Evolutionary conservation across 2,888 invertebrate species (phyloP).

Genomic region (Mesopsocus fuscifrons): DNA sequence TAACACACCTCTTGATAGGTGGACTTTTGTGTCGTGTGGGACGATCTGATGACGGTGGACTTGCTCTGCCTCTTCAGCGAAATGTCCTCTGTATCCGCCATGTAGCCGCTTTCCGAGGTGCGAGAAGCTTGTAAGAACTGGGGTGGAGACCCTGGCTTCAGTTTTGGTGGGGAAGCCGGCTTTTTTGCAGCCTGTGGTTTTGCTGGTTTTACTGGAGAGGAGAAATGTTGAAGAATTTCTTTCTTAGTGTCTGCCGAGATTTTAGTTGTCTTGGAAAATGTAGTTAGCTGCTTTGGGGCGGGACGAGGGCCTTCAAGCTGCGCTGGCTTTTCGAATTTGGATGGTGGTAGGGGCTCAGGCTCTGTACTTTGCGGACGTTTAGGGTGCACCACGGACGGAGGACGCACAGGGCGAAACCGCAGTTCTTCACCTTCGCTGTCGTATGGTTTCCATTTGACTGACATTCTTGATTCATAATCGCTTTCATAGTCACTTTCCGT

Average conservation of each 20-base stretch:
- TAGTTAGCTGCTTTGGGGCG: constrained; percentile 14
- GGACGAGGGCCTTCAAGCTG: constrained; percentile 25
- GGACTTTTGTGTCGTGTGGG: constrained; percentile 17
- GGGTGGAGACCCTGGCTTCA: constrained; percentile 27
- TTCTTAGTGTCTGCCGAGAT: constrained; percentile 21
- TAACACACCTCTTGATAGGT: constrained; percentile 21
- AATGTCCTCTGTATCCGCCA: constrained; percentile 50
- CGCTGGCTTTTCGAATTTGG: constrained; percentile 33
- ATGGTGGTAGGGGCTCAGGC: constrained; percentile 32
- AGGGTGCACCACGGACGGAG: constrained; percentile 26
- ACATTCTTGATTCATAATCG: constrained; percentile 32
- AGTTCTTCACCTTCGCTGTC: constrained; percentile 44
- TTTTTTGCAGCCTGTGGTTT: constrained; percentile 19
- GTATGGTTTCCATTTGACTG: constrained; percentile 37
- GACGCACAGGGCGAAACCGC: constrained; percentile 31
- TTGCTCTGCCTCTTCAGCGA: neutral
- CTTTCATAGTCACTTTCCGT: constrained; percentile 49
- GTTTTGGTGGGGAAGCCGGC: constrained; percentile 21
- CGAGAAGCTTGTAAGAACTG: constrained; percentile 22
- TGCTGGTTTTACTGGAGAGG: constrained; percentile 19
- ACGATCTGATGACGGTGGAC: constrained; percentile 15
- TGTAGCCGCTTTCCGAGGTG: constrained; percentile 38
- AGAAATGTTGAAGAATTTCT: constrained; percentile 15
- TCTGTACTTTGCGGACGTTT: constrained; percentile 33
- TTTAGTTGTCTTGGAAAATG: constrained; percentile 19